Evolutionary conservation across 2,797 vertebrate genomes (phyloP), one percentile per base, ranked within the genome.

Genomic region (Rhyacichthys aspro): DNA sequence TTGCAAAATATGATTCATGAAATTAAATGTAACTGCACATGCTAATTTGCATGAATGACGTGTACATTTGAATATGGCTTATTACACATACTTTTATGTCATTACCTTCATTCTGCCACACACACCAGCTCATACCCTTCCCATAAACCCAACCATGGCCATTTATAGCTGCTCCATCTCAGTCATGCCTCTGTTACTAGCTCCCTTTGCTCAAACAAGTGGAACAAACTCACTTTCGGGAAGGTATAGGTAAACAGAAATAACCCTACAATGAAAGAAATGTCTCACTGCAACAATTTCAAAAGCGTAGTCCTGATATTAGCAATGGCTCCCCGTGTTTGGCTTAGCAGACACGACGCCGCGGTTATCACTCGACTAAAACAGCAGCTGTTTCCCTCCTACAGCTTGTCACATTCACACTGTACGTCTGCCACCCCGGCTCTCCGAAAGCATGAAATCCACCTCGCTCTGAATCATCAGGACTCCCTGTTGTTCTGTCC

Each of bases 401-500:
- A 60, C 28, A 68, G 66, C 62, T 64, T 66, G 59, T 62, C 59
- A 62, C 64, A 62, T 66, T 78, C 72, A 54, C 57, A 56, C 58
- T 14, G 44, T 63, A 52, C 76, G 77, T 55, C 38, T 70, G 59
- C 67, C 59, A 46, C 55, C 63, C 52, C 36, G 64, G 45, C 59
- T 34, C 38, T 46, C 70, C 59, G 41, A 56, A 47, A 82, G 72
- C 76, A 59, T 62, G 47, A 81, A 73, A 81, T 82, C 68, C 53
- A 16, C 60, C 60, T 48, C 43, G 72, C 62, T 28, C 7, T 79
- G 75, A 85, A 73, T 85, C 67, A 69, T 71, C 74, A 46, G 59
- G 43, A 39, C 63, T 65, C 54, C 76, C 76, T 38, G 19, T 55
- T 52, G 61, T 36, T 55, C 53, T 44, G 46, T 36, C 3, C 18